These are phyloP conservation scores for Belgica antarctica DNA, from an alignment of 2,888 invertebrate genomes.

Conservation along the genomic window DNA sequence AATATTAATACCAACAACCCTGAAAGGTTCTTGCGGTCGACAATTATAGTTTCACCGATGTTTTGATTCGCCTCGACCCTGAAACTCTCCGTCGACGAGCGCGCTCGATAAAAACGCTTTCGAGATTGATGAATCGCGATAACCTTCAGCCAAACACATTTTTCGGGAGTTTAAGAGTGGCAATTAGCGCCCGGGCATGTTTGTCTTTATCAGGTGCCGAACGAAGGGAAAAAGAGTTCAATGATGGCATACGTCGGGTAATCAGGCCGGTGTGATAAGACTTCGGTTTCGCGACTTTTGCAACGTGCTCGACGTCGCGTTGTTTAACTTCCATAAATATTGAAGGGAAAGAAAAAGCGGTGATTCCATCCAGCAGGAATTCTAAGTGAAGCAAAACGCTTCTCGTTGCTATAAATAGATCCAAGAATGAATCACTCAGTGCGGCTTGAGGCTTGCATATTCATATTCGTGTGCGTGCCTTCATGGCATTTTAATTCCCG, in stretches of 20 bases:
- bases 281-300: neutral
- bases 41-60: too few species aligned
- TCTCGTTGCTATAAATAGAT: slow-evolving; percentile 13
- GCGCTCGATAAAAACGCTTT: slow-evolving; percentile 5
- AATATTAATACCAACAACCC: slow-evolving; percentile 16
- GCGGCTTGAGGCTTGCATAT: neutral
- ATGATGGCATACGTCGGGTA: slow-evolving; percentile 27
- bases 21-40: too few species aligned
- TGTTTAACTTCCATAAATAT: slow-evolving; percentile 8
- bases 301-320: slow-evolving; percentile 5
- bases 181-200: slow-evolving; percentile 8
- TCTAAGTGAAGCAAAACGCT: slow-evolving; percentile 4
- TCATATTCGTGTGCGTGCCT: slow-evolving; percentile 23
- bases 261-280: slow-evolving; percentile 5
- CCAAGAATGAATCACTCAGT: neutral
- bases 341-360: neutral
- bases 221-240: slow-evolving; percentile 23
- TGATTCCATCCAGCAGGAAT: neutral
- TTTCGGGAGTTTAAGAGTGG: slow-evolving; percentile 5
- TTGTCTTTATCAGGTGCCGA: slow-evolving; percentile 13
- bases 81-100: neutral
- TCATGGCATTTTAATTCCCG: slow-evolving; percentile 12
- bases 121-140: slow-evolving; percentile 17
- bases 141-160: slow-evolving; percentile 2
- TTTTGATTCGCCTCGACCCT: slow-evolving; percentile 20